These are phyloP conservation scores for Drosophila helvetica DNA, from an alignment of 2,888 invertebrate genomes.

Conservation along the genomic window DNA sequence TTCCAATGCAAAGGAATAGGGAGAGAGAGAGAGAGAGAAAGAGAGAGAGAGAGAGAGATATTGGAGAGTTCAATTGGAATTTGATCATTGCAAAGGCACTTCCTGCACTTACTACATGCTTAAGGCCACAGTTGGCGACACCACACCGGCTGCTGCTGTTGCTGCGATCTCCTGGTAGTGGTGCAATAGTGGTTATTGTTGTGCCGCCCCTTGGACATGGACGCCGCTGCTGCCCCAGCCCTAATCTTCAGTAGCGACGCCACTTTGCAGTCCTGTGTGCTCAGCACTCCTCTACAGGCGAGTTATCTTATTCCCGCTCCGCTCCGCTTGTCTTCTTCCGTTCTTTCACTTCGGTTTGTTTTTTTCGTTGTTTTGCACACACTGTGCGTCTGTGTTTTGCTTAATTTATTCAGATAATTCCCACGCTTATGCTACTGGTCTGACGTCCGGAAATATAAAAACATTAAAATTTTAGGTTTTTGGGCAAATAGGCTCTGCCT, in stretches of 20 bases:
- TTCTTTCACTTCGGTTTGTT: slow-evolving; percentile 33
- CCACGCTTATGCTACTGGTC: slow-evolving; percentile 24
- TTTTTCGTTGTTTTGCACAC: slow-evolving; percentile 63
- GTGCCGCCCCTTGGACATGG: slow-evolving; percentile 58
- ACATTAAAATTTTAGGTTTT: slow-evolving; percentile 5
- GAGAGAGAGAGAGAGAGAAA: neutral
- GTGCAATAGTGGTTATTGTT: slow-evolving; percentile 56
- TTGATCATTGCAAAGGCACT: neutral
- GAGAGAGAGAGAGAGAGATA: neutral
- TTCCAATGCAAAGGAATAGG: neutral
- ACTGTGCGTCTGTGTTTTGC: slow-evolving; percentile 47
- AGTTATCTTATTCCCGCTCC: slow-evolving; percentile 32
- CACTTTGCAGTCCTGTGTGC: slow-evolving; percentile 76
- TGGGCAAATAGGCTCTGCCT: no score
- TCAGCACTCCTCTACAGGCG: slow-evolving; percentile 66
- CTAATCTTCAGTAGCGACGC: slow-evolving; percentile 74
- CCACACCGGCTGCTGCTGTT: slow-evolving; percentile 73
- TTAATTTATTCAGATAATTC: slow-evolving; percentile 20
- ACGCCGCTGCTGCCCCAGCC: slow-evolving; percentile 77
- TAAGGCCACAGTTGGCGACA: slow-evolving; percentile 80
- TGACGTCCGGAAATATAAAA: slow-evolving; percentile 8
- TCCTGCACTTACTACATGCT: slow-evolving; percentile 78
- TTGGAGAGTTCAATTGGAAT: neutral
- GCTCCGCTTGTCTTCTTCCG: slow-evolving; percentile 36
- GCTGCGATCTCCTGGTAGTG: slow-evolving; percentile 53